A percentile compares a stretch with the other conserved stretches of the same genome.
These are phyloP conservation scores for Peromyscus nudipes DNA, from an alignment of 2,797 vertebrate genomes.

Conservation along the genomic window DNA sequence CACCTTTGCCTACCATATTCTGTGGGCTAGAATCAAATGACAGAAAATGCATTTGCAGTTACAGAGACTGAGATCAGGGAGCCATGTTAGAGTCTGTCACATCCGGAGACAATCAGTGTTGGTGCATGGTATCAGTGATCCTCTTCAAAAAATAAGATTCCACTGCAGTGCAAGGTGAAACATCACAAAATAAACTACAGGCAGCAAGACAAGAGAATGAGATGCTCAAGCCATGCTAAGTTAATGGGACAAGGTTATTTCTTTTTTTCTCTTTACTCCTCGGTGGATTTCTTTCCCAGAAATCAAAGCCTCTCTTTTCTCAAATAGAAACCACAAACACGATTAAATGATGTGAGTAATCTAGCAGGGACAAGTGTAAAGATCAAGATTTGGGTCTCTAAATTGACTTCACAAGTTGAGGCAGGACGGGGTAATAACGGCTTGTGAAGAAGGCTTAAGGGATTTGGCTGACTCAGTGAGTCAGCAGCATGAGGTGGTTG, in stretches of 20 bases:
- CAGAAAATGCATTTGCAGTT: neutral
- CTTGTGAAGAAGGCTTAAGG: conserved; percentile 49
- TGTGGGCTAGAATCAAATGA: neutral
- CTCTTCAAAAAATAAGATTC: neutral
- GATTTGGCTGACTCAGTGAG: conserved; percentile 53
- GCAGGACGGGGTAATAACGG: neutral
- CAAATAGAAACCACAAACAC: neutral
- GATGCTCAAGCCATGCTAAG: neutral
- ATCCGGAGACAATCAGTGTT: neutral
- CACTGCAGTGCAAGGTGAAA: neutral
- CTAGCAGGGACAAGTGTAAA: conserved; percentile 36
- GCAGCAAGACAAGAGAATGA: neutral
- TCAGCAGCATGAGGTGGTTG: conserved; percentile 24
- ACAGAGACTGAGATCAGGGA: accelerated
- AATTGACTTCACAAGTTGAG: conserved; percentile 38
- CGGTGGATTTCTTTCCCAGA: neutral
- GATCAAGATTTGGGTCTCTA: neutral
- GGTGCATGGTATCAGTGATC: neutral
- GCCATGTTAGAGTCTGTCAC: neutral
- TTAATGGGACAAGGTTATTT: neutral
- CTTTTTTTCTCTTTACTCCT: neutral
- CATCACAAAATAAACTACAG: no score
- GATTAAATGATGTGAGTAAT: neutral
- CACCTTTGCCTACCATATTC: neutral
- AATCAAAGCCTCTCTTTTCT: neutral